phyloP scores from a whole-genome alignment of 1,140 invertebrate species.

The Zaprionus ghesquierei region DNA sequence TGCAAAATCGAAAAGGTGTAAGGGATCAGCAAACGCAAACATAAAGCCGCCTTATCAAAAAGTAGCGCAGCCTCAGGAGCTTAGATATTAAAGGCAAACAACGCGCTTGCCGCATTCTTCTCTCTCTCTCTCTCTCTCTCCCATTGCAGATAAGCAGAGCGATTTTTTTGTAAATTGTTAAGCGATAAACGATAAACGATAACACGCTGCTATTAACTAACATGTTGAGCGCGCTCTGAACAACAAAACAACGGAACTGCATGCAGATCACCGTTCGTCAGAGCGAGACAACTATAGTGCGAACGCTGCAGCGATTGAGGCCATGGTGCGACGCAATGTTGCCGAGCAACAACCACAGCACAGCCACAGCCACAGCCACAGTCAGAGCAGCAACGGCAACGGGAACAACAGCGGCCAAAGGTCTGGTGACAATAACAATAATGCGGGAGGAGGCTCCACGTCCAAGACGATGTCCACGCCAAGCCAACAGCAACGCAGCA shows the following conservation, averaged over 20 bases:
- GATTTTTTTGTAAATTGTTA: background rate
- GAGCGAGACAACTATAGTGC: slow-evolving; percentile 21
- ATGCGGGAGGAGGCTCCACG: slow-evolving; percentile 63
- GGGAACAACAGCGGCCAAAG: slow-evolving; percentile 3
- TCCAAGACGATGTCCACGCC: slow-evolving; percentile 63
- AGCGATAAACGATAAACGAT: background rate
- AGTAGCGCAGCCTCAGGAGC: background rate
- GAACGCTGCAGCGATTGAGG: slow-evolving; percentile 36
- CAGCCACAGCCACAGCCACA: slow-evolving; percentile 29
- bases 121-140: background rate
- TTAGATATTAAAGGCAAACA: background rate
- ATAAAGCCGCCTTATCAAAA: background rate
- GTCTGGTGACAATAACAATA: slow-evolving; percentile 44
- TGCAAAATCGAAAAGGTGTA: background rate
- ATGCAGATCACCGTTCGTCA: background rate
- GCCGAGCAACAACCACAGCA: slow-evolving; percentile 62
- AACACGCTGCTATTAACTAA: background rate
- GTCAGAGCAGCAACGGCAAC: slow-evolving; percentile 20
- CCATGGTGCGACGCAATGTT: slow-evolving; percentile 79
- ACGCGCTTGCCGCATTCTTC: background rate
- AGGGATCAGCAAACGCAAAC: background rate
- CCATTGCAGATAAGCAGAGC: background rate
- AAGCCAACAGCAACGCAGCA: slow-evolving; percentile 41
- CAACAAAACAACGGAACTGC: slow-evolving; percentile 3
- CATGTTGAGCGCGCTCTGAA: slow-evolving; percentile 29